Evolutionary conservation across 2,113 vertebrate genomes (phyloP), one percentile per base, ranked within the genome.

Genomic region (Anoura caudifer): DNA sequence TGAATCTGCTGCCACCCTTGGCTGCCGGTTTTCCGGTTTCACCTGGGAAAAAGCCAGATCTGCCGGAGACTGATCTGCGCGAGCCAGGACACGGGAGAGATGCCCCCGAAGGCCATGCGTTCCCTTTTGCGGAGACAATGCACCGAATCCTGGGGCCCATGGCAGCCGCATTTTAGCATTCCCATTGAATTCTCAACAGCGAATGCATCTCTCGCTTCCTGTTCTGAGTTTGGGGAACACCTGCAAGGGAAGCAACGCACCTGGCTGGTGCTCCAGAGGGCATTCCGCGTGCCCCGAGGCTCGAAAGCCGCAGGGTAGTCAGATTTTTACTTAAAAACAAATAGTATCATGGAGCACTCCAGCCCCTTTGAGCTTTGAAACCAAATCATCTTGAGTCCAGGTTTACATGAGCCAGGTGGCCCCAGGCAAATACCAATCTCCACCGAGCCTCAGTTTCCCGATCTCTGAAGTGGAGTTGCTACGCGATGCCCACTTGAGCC

Each of bases 1-100:
- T 92, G 82, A 89, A 91, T 87, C 93, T 36, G 82, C 91, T 28
- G 3, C 90, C 36, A 2, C 86, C 95, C 86, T 96, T 96, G 97
- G 96, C 97, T 92, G 97, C 95, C 24, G 61, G 91, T 65, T 87
- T 96, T 98, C 97, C 97, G 96, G 97, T 94, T 91, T 94, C 52
- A 87, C 85, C 95, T 97, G 96, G 95, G 97, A 56, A 73, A 38
- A 91, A 7, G 96, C 97, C 97, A 97, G 93, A 59, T 54, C 80
- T 82, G 97, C 88, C 94, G 90, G 59, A 54, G 76, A 70, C 54
- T 69, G 70, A 72, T 12, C 84, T 33, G 82, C 67, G 79, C 61
- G 88, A 92, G 73, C 59, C 95, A 91, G 89, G 91, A 36, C 45
- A 0, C 2, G 20, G 72, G 86, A 91, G 86, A 88, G 73, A 28